Evolutionary conservation across 2,113 vertebrate genomes (phyloP).

Genomic region (Catharus minimus): DNA sequence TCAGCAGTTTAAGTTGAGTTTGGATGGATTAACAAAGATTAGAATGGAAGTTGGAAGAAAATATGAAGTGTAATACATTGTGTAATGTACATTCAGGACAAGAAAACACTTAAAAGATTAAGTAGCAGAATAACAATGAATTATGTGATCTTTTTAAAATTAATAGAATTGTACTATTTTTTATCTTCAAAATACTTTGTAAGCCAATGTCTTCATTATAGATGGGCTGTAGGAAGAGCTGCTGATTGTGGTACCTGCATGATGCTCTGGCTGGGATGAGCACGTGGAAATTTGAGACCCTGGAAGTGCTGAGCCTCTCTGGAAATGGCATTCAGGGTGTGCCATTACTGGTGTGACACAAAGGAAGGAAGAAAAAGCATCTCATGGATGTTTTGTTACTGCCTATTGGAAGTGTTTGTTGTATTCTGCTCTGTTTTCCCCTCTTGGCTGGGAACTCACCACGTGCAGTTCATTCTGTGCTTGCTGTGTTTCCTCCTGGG

Average conservation of each 20-base stretch:
- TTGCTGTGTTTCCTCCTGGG: not conserved
- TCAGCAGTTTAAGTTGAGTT: conserved; percentile 1
- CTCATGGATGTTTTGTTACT: not conserved
- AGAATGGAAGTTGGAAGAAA: not conserved
- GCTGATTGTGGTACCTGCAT: not conserved
- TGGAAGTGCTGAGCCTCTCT: not conserved
- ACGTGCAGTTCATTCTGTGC: not conserved
- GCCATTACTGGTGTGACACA: not conserved
- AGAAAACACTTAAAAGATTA: conserved; percentile 7
- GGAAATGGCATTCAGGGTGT: not conserved
- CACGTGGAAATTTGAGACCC: not conserved
- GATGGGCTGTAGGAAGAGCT: not conserved
- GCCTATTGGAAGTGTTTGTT: not conserved
- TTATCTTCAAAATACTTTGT: not conserved
- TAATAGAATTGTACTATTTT: not conserved
- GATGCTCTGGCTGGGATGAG: not conserved
- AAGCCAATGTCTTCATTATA: not conserved
- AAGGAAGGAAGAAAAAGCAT: not conserved
- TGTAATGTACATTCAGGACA: not conserved
- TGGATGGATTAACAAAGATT: conserved; percentile 24
- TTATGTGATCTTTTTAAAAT: not conserved
- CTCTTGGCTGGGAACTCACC: not conserved
- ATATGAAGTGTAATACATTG: not conserved
- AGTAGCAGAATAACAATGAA: not conserved
- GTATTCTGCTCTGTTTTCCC: not conserved